These are phyloP conservation scores for Acleris emargana DNA, from an alignment of 2,888 invertebrate species.

Conservation along the genomic window DNA sequence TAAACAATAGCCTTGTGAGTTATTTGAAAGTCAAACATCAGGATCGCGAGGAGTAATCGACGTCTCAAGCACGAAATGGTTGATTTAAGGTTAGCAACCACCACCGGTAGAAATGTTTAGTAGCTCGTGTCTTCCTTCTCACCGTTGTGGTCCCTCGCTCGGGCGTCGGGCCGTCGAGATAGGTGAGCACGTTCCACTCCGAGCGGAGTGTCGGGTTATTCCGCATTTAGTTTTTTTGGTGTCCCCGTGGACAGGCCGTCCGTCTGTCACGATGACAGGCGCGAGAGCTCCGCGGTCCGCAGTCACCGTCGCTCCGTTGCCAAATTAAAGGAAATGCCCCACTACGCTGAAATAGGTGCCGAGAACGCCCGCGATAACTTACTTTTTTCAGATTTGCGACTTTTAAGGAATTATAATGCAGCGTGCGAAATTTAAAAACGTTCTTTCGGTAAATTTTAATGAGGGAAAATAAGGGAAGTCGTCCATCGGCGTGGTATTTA, in stretches of 20 bases:
- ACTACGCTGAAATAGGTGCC: constrained; percentile 60
- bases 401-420: constrained; percentile 57
- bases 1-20: constrained; percentile 62
- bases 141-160: constrained; percentile 45
- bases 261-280: constrained; percentile 62
- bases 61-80: constrained; percentile 68
- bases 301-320: constrained; percentile 62
- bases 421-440: constrained; percentile 53
- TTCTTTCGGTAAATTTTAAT: constrained; percentile 54
- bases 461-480: constrained; percentile 62
- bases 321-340: constrained; percentile 69
- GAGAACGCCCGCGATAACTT: constrained; percentile 52
- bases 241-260: constrained; percentile 57
- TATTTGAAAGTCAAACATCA: constrained; percentile 73
- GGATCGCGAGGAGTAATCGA: constrained; percentile 61
- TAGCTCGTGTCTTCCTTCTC: constrained; percentile 51
- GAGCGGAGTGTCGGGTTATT: constrained; percentile 54
- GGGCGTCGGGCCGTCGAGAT: constrained; percentile 12
- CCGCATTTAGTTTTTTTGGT: constrained; percentile 56
- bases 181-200: constrained; percentile 46
- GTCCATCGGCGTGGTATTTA: constrained; percentile 55
- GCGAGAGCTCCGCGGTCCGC: constrained; percentile 54
- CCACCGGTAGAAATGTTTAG: constrained; percentile 50
- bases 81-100: constrained; percentile 56
- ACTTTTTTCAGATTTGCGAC: constrained; percentile 53